Percentiles rank a stretch among this genome's conserved stretches.
Conservation (phyloP, 2,113 vertebrate genomes). For the Axis porcinus region DNA sequence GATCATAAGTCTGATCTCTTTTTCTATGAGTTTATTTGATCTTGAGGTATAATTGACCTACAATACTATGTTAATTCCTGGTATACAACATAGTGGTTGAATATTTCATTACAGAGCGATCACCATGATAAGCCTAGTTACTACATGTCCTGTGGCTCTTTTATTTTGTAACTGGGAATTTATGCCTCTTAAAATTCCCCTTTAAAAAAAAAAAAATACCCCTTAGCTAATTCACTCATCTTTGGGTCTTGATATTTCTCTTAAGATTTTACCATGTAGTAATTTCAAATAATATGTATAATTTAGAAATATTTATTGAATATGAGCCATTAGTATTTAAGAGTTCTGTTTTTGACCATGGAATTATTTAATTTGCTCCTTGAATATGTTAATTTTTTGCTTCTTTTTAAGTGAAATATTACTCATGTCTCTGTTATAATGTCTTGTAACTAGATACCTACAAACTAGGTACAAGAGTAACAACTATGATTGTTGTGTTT, state of each 20-base stretch:
- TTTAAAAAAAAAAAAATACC: too few relatives aligned
- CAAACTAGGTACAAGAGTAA: neutral
- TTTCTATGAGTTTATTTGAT: neutral
- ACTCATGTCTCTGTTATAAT: neutral
- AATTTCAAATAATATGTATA: constrained; percentile 15
- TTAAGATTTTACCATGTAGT: neutral
- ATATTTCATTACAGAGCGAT: neutral
- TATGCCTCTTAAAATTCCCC: neutral
- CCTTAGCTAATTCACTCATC: neutral
- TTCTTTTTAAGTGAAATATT: neutral
- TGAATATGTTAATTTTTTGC: neutral
- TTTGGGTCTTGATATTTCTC: neutral
- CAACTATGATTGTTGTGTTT: neutral
- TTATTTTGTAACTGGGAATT: neutral
- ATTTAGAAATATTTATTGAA: constrained; percentile 5
- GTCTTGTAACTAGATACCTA: neutral
- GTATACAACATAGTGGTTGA: neutral
- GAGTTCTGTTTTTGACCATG: neutral
- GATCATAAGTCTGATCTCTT: neutral
- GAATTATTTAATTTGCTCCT: neutral
- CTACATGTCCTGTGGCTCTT: neutral
- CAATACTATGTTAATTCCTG: neutral
- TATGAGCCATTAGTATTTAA: neutral
- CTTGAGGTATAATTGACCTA: neutral
- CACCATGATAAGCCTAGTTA: neutral